Evolutionary conservation across 2,113 vertebrate genomes (phyloP).

Genomic region (Natator depressus): DNA sequence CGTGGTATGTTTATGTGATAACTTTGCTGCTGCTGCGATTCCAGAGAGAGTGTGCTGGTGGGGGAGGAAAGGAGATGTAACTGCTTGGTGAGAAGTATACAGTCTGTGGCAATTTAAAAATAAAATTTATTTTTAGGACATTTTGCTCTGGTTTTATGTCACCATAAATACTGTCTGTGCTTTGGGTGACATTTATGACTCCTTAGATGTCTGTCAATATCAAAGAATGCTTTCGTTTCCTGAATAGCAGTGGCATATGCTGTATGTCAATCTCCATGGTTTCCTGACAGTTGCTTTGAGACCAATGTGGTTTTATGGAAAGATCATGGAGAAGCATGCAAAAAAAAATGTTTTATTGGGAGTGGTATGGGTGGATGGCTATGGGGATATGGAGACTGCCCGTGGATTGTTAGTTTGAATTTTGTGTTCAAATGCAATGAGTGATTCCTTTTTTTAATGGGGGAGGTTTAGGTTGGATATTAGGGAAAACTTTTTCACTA

Average conservation of each 20-base stretch:
- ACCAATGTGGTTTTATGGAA: slow-evolving; percentile 52
- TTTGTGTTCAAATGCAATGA: background rate
- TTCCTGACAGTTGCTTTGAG: slow-evolving; percentile 44
- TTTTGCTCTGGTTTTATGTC: slow-evolving; percentile 47
- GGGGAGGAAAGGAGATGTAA: background rate
- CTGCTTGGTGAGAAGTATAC: background rate
- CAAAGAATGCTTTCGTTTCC: slow-evolving; percentile 54
- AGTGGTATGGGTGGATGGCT: background rate
- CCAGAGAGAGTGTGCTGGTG: background rate
- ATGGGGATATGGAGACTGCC: background rate
- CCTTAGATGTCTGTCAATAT: slow-evolving; percentile 21
- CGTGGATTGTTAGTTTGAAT: background rate
- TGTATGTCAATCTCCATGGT: slow-evolving; percentile 42
- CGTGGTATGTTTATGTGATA: background rate
- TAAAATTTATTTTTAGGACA: slow-evolving; percentile 2
- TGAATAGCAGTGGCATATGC: background rate
- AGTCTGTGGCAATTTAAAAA: slow-evolving; percentile 49
- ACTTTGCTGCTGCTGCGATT: background rate
- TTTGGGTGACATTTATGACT: slow-evolving; percentile 61
- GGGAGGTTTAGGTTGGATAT: too few relatives aligned
- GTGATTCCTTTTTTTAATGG: background rate
- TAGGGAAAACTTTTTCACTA: too few relatives aligned
- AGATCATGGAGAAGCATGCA: slow-evolving; percentile 20
- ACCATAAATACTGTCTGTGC: slow-evolving; percentile 53
- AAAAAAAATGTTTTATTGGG: slow-evolving; percentile 20